phyloP scores from a whole-genome alignment of 2,113 vertebrate genomes.

The Rhagologus leucostigma region DNA sequence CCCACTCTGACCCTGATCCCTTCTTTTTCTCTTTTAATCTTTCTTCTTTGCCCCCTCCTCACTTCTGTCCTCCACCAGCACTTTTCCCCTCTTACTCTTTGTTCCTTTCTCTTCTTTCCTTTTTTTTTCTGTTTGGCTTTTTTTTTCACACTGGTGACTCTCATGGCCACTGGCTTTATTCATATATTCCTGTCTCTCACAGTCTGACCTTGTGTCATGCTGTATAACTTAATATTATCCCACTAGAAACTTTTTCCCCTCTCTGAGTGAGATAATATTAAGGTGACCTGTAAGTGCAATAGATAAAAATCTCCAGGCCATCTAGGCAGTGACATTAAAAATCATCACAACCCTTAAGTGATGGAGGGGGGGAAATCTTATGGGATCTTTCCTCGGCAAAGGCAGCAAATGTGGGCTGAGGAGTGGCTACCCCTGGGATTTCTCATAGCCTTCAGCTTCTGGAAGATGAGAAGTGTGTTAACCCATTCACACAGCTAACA shows the following conservation, averaged over 20 bases:
- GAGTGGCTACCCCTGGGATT: conserved; percentile 26
- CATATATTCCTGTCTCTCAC: conserved; percentile 71
- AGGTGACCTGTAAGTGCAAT: conserved; percentile 71
- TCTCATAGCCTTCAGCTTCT: conserved; percentile 16
- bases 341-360: conserved; percentile 70
- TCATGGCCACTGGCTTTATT: conserved; percentile 72
- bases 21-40: conserved; percentile 35
- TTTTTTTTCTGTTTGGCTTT: neutral
- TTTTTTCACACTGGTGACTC: conserved; percentile 27
- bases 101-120: neutral
- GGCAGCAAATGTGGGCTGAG: conserved; percentile 47
- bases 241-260: conserved; percentile 59
- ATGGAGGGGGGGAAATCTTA: conserved; percentile 33
- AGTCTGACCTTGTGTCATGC: conserved; percentile 68
- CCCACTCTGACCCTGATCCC: conserved; percentile 15
- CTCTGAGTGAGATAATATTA: conserved; percentile 66
- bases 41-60: neutral
- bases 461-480: conserved; percentile 39
- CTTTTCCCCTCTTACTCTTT: neutral
- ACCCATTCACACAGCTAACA: conserved; percentile 57
- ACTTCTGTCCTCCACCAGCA: neutral
- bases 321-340: conserved; percentile 71
- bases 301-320: conserved; percentile 73
- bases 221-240: conserved; percentile 74
- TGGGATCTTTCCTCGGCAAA: conserved; percentile 54